Percentiles rank a stretch among this genome's conserved stretches.
These are phyloP conservation scores for Harpalus rubripes DNA, from an alignment of 2,888 invertebrate genomes.

Conservation along the genomic window DNA sequence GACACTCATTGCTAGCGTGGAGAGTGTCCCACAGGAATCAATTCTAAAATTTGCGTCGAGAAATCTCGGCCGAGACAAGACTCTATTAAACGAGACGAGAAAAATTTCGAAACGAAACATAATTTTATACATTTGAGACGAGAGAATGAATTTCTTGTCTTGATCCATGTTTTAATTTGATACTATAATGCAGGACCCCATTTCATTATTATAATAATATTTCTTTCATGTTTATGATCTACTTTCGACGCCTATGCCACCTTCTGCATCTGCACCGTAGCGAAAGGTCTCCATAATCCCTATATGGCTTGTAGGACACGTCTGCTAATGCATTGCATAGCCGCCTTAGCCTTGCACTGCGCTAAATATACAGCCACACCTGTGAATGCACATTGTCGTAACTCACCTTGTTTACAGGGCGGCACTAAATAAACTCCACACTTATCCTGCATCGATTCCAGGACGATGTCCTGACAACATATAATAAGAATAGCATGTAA, in stretches of 20 bases:
- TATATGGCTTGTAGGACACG: slow-evolving; percentile 39
- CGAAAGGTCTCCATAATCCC: slow-evolving; percentile 6
- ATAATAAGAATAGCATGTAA: background rate
- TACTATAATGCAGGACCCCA: too few relatives aligned
- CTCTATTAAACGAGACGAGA: too few relatives aligned
- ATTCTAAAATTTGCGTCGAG: too few relatives aligned
- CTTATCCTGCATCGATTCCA: background rate
- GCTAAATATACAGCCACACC: slow-evolving; percentile 47
- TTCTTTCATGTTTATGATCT: background rate
- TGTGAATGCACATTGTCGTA: slow-evolving; percentile 56
- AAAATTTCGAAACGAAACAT: too few relatives aligned
- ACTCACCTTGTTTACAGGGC: slow-evolving; percentile 43
- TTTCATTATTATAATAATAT: too few relatives aligned
- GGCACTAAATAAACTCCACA: slow-evolving; percentile 33
- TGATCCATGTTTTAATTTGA: too few relatives aligned
- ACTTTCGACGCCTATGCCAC: background rate
- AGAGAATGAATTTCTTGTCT: too few relatives aligned
- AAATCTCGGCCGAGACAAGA: too few relatives aligned
- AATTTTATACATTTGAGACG: too few relatives aligned
- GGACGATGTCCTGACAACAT: background rate
- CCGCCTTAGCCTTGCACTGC: slow-evolving; percentile 8
- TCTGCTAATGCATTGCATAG: background rate
- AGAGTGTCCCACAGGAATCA: too few relatives aligned
- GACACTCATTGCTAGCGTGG: too few relatives aligned
- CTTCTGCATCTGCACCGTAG: background rate